These are phyloP conservation scores for Scortum barcoo DNA, from an alignment of 2,113 vertebrate species.

Conservation along the genomic window DNA sequence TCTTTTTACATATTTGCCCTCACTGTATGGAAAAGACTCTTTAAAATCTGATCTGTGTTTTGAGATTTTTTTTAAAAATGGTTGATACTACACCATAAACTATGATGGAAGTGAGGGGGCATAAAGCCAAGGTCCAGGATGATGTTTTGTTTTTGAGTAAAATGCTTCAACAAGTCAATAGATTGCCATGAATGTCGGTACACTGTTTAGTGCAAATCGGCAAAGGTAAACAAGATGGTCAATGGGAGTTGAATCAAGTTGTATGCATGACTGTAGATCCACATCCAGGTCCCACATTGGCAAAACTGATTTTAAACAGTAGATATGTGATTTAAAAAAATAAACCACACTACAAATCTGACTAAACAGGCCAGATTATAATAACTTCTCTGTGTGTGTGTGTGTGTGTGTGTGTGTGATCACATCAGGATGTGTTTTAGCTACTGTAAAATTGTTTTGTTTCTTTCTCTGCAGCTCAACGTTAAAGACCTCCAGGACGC, in stretches of 20 bases:
- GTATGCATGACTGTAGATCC: too few species aligned
- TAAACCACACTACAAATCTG: background rate
- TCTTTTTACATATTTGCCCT: background rate
- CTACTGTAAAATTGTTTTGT: background rate
- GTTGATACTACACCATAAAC: background rate
- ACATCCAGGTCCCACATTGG: too few species aligned
- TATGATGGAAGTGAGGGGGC: background rate
- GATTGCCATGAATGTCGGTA: background rate
- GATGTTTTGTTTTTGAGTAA: too few species aligned
- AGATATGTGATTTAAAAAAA: background rate
- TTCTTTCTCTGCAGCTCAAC: conserved; percentile 86
- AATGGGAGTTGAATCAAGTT: too few species aligned
- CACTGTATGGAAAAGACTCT: background rate
- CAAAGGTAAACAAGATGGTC: too few species aligned
- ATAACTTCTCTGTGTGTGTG: too few species aligned
- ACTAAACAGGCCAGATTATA: too few species aligned
- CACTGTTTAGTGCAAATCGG: too few species aligned
- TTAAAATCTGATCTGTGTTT: background rate
- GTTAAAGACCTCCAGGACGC: conserved; percentile 89
- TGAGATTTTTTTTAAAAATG: background rate
- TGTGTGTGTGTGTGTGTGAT: background rate
- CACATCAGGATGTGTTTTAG: background rate
- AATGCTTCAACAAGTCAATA: too few species aligned
- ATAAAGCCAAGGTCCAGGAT: too few species aligned
- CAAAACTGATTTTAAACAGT: background rate